Evolutionary conservation across 2,888 invertebrate species (phyloP).

Genomic region (Drosophila silvestris): DNA sequence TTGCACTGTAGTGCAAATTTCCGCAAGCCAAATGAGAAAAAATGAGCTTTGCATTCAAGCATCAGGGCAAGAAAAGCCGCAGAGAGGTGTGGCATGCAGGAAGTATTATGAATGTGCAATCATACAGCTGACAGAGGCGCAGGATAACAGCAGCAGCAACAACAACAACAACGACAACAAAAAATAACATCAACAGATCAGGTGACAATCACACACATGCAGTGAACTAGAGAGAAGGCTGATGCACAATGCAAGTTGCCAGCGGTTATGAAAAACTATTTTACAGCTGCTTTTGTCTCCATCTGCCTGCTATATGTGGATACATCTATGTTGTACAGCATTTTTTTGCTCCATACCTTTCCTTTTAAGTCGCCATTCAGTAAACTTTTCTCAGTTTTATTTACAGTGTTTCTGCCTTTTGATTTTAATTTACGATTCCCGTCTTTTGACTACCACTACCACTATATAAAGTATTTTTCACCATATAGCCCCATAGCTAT

Average conservation of each 20-base stretch:
- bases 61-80: slow-evolving; percentile 10
- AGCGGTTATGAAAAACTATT: slow-evolving; percentile 80
- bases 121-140: slow-evolving; percentile 57
- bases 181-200: slow-evolving; percentile 29
- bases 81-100: slow-evolving; percentile 16
- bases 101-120: slow-evolving; percentile 75
- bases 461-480: slow-evolving; percentile 12
- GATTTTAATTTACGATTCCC: slow-evolving; percentile 67
- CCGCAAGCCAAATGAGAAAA: slow-evolving; percentile 71
- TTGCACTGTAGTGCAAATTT: slow-evolving; percentile 65
- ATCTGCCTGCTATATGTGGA: slow-evolving; percentile 11
- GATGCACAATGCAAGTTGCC: slow-evolving; percentile 70
- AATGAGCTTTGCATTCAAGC: slow-evolving; percentile 56
- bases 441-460: slow-evolving; percentile 9
- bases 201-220: slow-evolving; percentile 58
- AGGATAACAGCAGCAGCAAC: slow-evolving; percentile 31
- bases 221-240: slow-evolving; percentile 23
- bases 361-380: slow-evolving; percentile 21
- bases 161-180: slow-evolving; percentile 21
- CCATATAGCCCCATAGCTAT: slow-evolving; percentile 9
- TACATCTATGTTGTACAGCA: slow-evolving; percentile 4
- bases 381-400: slow-evolving; percentile 42
- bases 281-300: slow-evolving; percentile 73
- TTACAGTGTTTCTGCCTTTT: slow-evolving; percentile 37
- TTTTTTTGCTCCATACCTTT: slow-evolving; percentile 24